phyloP scores from a whole-genome alignment of 2,797 vertebrate genomes.

The Halcyon smyrnensis region DNA sequence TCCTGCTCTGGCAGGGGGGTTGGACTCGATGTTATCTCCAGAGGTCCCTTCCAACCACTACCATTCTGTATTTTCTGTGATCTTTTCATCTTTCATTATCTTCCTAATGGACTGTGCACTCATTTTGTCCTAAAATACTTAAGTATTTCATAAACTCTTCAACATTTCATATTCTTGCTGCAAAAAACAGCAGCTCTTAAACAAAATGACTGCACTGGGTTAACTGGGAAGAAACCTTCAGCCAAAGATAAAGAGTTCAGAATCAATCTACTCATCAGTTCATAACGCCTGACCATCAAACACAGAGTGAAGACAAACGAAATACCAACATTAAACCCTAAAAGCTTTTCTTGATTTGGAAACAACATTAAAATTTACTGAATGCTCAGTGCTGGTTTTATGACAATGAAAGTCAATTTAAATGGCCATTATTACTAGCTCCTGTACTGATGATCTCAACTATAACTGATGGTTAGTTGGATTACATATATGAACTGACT shows the following conservation, averaged over 20 bases:
- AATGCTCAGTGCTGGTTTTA: not conserved
- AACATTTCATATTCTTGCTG: too few species aligned
- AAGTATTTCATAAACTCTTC: too few species aligned
- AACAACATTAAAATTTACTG: not conserved
- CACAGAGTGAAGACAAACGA: not conserved
- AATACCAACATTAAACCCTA: not conserved
- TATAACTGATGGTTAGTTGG: accelerated
- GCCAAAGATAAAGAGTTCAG: not conserved
- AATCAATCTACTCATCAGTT: not conserved
- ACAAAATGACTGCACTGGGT: too few species aligned
- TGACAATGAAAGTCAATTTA: not conserved
- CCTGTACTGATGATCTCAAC: not conserved
- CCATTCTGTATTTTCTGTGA: too few species aligned
- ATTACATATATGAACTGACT: not conserved
- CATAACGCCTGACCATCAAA: not conserved
- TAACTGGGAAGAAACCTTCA: not conserved
- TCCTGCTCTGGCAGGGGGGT: too few species aligned
- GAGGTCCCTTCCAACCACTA: too few species aligned
- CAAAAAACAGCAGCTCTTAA: too few species aligned
- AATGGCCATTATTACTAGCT: not conserved
- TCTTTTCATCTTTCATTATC: too few species aligned
- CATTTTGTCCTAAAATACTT: too few species aligned
- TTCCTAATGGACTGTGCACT: too few species aligned
- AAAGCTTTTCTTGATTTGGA: not conserved
- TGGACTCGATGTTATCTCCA: too few species aligned